Conservation (phyloP, 2,113 vertebrate species). For the Epinephelus lanceolatus region DNA sequence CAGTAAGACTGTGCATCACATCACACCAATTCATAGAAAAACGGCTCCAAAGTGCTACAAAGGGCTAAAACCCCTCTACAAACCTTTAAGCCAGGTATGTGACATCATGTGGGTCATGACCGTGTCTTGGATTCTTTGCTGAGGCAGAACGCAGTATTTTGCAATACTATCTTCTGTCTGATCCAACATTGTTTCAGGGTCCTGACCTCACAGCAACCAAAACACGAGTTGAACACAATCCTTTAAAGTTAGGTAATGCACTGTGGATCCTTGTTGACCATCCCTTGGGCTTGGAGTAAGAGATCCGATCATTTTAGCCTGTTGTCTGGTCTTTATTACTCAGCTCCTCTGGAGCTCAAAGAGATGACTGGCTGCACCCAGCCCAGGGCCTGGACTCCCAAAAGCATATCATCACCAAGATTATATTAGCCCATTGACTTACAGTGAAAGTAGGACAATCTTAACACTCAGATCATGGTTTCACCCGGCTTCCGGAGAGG, state of each 20-base stretch:
- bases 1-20: not conserved
- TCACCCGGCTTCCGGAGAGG: constrained; percentile 50
- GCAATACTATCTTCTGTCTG: constrained; percentile 67
- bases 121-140: constrained; percentile 51
- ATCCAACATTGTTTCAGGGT: constrained; percentile 67
- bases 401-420: constrained; percentile 54
- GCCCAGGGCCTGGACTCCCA: constrained; percentile 44
- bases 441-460: constrained; percentile 52
- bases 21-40: not conserved
- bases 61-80: not conserved
- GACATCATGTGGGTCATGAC: constrained; percentile 63
- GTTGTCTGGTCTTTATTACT: constrained; percentile 78
- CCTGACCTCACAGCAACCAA: constrained; percentile 69
- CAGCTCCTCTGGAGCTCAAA: constrained; percentile 55
- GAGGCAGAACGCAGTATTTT: constrained; percentile 59
- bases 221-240: constrained; percentile 68
- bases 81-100: constrained; percentile 40
- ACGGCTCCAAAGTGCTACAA: not conserved
- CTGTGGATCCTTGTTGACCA: constrained; percentile 66
- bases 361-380: constrained; percentile 60
- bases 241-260: constrained; percentile 74
- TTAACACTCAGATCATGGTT: constrained; percentile 53
- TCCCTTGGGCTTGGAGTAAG: constrained; percentile 67
- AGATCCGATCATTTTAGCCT: constrained; percentile 62
- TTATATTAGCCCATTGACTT: constrained; percentile 59